A percentile compares a stretch with the other conserved stretches of the same genome.
phyloP scores from a whole-genome alignment of 2,888 invertebrate species.

The Cephus rjabovi region DNA sequence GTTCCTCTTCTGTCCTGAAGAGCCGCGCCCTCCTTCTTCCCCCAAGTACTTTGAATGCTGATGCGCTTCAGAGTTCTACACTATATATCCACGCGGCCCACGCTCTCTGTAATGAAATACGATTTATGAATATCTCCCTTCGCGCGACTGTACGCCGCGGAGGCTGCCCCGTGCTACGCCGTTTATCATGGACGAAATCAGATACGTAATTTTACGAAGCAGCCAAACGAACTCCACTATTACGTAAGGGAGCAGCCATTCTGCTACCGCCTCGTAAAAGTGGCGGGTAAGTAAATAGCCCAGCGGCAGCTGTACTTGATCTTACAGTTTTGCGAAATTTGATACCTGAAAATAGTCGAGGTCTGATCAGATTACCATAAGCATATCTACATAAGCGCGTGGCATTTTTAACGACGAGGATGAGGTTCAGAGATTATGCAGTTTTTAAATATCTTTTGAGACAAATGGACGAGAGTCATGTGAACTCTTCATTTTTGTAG shows the following conservation, averaged over 20 bases:
- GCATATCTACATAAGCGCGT: background rate
- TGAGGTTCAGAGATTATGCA: background rate
- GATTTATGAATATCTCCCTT: conserved; percentile 55
- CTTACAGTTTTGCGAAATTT: background rate
- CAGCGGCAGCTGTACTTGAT: background rate
- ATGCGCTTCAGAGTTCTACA: conserved; percentile 55
- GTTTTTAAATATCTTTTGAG: background rate
- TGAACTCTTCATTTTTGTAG: background rate
- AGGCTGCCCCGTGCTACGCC: conserved; percentile 34
- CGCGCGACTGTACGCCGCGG: conserved; percentile 20
- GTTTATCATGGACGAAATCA: conserved; percentile 37
- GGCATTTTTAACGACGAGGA: background rate
- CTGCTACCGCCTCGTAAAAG: background rate
- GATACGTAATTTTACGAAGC: conserved; percentile 18
- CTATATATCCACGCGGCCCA: conserved; percentile 36
- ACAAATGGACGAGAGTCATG: background rate
- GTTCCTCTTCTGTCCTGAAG: conserved; percentile 54
- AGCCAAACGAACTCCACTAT: background rate
- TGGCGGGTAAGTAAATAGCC: background rate
- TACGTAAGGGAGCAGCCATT: background rate
- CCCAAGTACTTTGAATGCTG: conserved; percentile 65
- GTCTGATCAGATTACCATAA: background rate
- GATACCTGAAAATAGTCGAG: background rate
- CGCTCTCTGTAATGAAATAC: conserved; percentile 55
- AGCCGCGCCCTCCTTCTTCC: conserved; percentile 40